Evolutionary conservation across 2,113 vertebrate species (phyloP), one percentile per base, ranked within the genome.

Genomic region (Perca schrenkii): DNA sequence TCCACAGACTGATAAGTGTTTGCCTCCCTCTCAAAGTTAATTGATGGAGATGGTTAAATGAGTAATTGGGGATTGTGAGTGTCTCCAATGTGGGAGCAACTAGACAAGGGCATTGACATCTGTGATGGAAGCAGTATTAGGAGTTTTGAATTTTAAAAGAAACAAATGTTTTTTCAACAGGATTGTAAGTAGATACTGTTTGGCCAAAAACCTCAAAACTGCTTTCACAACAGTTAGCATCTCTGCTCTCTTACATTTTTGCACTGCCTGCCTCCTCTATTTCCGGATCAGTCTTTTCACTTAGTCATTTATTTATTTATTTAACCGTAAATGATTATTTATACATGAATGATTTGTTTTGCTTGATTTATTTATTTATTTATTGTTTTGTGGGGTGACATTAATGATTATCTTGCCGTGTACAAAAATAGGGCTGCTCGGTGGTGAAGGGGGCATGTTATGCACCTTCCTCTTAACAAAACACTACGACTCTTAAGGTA

Each of bases 291-390:
- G 47, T 70, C 25, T 19, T 75, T 77, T 81, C 5, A 82, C 34
- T 52, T n/a, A 54, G 46, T 73, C 8, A 68, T 83, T 78, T 58
- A 6, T 34, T 34, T 34, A 81, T 84, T 91, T 92, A 82, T 89
- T 79, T 77, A 75, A 85, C 64, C 79, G 61, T 47, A 40, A 72
- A 31, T 43, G 4, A 58, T 84, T 82, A 82, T 88, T 85, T 77
- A 73, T 84, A 36, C 34, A 43, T 43, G 10, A 21, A 36, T 52
- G 17, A 76, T 78, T 85, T 43, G 1, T 66, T 69, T 74, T 15
- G 25, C 7, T 8, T 40, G 8, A 40, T 65, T 76, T 82, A 72
- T 90, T 87, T 74, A 82, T 86, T 84, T 87, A 91, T 91, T 85
- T 79, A 70, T 90, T 86, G 57, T 80, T 77, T 78, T 79, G 28